Conservation (phyloP, 1,140 invertebrate species). For the Megathymus violae region DNA sequence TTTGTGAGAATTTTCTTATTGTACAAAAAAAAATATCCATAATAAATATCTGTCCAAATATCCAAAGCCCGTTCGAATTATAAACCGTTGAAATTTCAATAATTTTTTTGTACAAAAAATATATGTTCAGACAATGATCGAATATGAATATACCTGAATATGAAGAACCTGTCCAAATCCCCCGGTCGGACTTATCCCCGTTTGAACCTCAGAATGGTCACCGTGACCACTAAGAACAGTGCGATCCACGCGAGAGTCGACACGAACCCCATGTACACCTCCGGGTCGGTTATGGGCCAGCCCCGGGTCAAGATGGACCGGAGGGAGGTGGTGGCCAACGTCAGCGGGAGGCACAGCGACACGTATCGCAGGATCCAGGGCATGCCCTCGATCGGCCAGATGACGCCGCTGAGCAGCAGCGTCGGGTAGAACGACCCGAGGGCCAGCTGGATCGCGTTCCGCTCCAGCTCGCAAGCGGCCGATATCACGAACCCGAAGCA, state of each 20-base stretch:
- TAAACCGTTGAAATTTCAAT: too few species aligned
- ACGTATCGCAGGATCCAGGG: conserved; percentile 92
- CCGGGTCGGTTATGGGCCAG: conserved; percentile 91
- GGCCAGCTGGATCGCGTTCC: conserved; percentile 96
- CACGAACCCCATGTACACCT: conserved; percentile 95
- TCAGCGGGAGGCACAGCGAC: conserved; percentile 93
- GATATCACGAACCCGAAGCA: conserved; percentile 97
- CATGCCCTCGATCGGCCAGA: conserved; percentile 95
- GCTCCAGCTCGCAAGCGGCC: conserved; percentile 94
- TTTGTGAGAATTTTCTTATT: neutral
- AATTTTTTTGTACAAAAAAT: too few species aligned
- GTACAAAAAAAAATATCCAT: too few species aligned
- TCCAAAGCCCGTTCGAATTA: too few species aligned
- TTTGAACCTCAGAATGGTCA: conserved; percentile 91
- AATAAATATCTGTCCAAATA: too few species aligned
- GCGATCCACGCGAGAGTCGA: conserved; percentile 95
- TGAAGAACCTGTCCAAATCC: conserved; percentile 26
- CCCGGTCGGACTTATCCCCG: conserved; percentile 74
- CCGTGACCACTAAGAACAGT: conserved; percentile 92
- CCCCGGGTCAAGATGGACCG: conserved; percentile 95
- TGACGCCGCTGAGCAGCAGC: conserved; percentile 94
- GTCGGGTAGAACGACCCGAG: conserved; percentile 98
- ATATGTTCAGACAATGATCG: too few species aligned
- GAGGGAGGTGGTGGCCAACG: conserved; percentile 94
- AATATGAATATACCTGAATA: too few species aligned